Percentiles rank a stretch among this genome's conserved stretches.
These are phyloP conservation scores for Raja brachyura DNA, from an alignment of 2,113 vertebrate species.

Conservation along the genomic window DNA sequence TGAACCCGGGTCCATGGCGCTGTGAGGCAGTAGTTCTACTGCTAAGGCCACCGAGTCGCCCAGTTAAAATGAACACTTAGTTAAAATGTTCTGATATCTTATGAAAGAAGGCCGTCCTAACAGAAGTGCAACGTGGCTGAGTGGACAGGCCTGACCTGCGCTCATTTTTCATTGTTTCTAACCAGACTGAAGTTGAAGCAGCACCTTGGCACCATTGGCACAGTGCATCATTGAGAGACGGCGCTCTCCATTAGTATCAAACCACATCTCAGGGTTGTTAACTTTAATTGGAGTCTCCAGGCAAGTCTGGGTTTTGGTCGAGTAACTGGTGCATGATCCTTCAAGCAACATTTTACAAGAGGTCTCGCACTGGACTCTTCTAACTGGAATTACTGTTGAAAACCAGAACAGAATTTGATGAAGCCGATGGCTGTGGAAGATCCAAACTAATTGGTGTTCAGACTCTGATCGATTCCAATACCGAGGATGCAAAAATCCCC, in stretches of 20 bases:
- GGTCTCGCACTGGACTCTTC: not conserved
- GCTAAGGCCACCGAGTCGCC: too few species aligned
- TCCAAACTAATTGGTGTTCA: too few species aligned
- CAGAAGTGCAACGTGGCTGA: not conserved
- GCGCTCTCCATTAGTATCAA: not conserved
- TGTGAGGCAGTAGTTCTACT: too few species aligned
- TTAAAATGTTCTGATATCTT: constrained; percentile 1
- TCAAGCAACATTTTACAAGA: not conserved
- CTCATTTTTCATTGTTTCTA: not conserved
- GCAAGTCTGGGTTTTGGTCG: not conserved
- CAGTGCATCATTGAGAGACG: too few species aligned
- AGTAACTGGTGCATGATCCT: not conserved
- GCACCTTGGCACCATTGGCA: not conserved
- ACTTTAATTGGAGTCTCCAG: not conserved
- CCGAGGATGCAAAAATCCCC: too few species aligned
- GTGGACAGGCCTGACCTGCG: not conserved
- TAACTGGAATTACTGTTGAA: too few species aligned
- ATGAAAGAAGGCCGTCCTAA: not conserved
- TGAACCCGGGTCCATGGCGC: too few species aligned
- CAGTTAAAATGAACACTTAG: not conserved
- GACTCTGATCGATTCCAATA: too few species aligned
- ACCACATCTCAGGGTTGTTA: not conserved
- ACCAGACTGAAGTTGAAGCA: not conserved
- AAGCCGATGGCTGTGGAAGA: too few species aligned
- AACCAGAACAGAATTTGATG: too few species aligned